Conservation (phyloP, 2,888 invertebrate genomes). For the Coelogynopora nodosa region DNA sequence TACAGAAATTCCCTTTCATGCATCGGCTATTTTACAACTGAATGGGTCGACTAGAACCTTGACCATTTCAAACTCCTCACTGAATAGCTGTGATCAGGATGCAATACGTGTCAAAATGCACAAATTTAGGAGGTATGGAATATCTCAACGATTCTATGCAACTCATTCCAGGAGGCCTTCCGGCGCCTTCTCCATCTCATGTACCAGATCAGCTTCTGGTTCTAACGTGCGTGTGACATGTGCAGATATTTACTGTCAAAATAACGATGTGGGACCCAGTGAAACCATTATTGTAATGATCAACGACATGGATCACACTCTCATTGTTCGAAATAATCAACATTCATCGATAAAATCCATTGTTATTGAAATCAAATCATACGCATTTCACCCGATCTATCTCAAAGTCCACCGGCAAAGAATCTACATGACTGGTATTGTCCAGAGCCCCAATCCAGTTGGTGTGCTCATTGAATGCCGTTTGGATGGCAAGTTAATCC, state of each 20-base stretch:
- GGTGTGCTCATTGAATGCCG: constrained; percentile 33
- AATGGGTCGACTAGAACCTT: background rate
- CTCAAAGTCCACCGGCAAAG: constrained; percentile 8
- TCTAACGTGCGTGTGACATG: background rate
- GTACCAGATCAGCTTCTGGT: background rate
- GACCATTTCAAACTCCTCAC: background rate
- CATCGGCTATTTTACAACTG: background rate
- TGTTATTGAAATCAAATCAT: background rate
- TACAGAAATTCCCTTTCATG: background rate
- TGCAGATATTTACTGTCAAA: background rate
- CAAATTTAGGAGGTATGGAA: background rate
- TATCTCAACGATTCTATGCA: background rate
- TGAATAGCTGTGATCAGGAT: background rate
- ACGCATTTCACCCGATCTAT: constrained; percentile 20
- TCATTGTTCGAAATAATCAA: background rate
- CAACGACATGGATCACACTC: background rate
- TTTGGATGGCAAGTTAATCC: constrained; percentile 21
- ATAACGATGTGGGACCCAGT: no score
- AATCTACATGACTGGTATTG: constrained; percentile 19
- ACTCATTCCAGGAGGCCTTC: background rate
- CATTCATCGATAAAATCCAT: background rate
- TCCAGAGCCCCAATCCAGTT: background rate
- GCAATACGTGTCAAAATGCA: background rate
- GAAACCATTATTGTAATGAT: background rate
- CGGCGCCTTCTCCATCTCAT: background rate